Evolutionary conservation across 2,888 invertebrate species (phyloP).

Genomic region (Ochropleura leucogaster): DNA sequence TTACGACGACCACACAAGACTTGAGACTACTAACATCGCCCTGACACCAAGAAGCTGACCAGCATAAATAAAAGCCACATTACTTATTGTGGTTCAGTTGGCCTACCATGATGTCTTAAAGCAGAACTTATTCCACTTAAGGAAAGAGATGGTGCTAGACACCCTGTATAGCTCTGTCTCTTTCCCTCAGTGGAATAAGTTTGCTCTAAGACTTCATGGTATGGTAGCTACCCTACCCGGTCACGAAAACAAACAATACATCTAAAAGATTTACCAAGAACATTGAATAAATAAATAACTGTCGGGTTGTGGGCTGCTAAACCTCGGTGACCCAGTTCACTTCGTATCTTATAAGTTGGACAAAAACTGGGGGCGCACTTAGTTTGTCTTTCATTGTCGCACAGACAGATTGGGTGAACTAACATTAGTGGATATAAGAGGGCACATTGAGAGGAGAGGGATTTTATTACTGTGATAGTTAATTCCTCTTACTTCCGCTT

Average conservation of each 20-base stretch:
- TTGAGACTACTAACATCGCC: too few species aligned
- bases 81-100: neutral
- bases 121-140: too few species aligned
- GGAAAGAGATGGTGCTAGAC: too few species aligned
- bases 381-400: constrained; percentile 53
- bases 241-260: constrained; percentile 8
- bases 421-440: constrained; percentile 39
- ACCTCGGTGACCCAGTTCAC: constrained; percentile 43
- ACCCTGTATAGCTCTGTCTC: too few species aligned
- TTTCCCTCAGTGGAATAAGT: too few species aligned
- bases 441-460: neutral
- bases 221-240: too few species aligned
- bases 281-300: constrained; percentile 47
- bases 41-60: too few species aligned
- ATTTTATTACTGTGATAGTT: neutral
- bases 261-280: constrained; percentile 17
- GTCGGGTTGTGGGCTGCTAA: neutral
- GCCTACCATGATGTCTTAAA: too few species aligned
- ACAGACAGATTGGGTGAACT: constrained; percentile 50
- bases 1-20: too few species aligned
- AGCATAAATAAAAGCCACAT: neutral
- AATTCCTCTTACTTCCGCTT: neutral
- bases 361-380: constrained; percentile 50
- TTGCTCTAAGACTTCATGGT: too few species aligned
- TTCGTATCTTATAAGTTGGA: constrained; percentile 13